Evolutionary conservation across 2,113 vertebrate species (phyloP).

Genomic region (Corythoichthys intestinalis): DNA sequence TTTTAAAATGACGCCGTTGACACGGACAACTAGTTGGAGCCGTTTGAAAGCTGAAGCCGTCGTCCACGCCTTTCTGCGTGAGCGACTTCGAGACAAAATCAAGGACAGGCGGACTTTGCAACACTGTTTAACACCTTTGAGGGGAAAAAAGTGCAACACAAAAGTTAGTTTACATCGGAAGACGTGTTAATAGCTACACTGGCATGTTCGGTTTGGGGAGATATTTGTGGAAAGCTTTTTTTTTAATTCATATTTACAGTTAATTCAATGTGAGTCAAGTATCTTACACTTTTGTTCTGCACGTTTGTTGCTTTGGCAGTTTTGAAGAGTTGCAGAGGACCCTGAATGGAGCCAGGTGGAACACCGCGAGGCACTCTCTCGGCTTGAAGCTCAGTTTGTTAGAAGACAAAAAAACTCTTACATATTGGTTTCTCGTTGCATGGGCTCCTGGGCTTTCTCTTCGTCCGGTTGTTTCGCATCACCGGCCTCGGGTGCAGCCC

Average conservation of each 20-base stretch:
- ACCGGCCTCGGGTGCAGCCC: conserved; percentile 44
- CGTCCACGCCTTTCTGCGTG: background rate
- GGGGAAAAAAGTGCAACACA: background rate
- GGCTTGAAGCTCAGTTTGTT: conserved; percentile 32
- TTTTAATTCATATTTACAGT: conserved; percentile 15
- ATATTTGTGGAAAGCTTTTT: background rate
- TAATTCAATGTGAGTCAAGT: conserved; percentile 20
- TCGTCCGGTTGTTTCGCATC: conserved; percentile 57
- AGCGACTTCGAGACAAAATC: background rate
- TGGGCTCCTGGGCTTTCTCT: conserved; percentile 53
- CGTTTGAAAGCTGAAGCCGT: background rate
- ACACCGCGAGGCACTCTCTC: conserved; percentile 29
- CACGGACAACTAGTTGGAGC: background rate
- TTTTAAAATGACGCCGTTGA: background rate
- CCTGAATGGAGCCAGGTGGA: conserved; percentile 17
- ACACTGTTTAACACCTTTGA: background rate
- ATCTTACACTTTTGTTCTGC: background rate
- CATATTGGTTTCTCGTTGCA: conserved; percentile 93
- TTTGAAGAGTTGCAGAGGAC: conserved; percentile 5
- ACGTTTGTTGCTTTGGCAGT: conserved; percentile 58
- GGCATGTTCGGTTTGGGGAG: background rate
- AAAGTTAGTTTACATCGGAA: background rate
- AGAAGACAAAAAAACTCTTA: conserved; percentile 50
- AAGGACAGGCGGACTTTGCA: background rate
- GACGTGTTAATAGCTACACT: background rate